Evolutionary conservation across 2,113 vertebrate genomes (phyloP).

Genomic region (Hepsetus odoe): DNA sequence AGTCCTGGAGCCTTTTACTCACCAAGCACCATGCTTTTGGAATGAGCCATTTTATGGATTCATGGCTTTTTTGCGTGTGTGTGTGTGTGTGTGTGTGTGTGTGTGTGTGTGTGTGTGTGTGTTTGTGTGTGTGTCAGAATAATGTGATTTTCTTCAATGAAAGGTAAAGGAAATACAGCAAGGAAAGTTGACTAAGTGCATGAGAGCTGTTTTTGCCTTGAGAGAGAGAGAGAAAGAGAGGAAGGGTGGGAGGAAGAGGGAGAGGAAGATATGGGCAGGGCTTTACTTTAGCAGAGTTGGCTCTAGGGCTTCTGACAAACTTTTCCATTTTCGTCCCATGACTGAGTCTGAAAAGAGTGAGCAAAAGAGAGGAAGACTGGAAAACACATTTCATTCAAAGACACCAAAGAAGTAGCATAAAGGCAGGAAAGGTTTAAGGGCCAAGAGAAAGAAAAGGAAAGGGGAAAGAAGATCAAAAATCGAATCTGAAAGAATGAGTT

Average conservation of each 20-base stretch:
- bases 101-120: no score
- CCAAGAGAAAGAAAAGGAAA: not conserved
- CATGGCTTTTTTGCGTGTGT: no score
- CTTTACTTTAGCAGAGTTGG: conserved; percentile 11
- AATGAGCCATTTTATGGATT: no score
- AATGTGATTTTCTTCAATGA: not conserved
- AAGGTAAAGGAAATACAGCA: no score
- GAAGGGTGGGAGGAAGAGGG: conserved; percentile 8
- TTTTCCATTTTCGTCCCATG: conserved; percentile 22
- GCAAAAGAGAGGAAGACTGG: not conserved
- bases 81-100: not conserved
- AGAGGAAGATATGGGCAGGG: conserved; percentile 41
- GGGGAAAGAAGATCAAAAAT: not conserved
- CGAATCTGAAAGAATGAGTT: not conserved
- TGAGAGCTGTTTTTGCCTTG: not conserved
- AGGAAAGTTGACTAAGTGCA: no score
- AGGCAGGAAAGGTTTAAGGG: not conserved
- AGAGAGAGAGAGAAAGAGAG: conserved; percentile 2
- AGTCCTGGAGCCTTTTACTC: not conserved
- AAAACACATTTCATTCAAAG: not conserved
- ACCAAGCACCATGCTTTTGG: not conserved
- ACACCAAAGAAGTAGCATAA: not conserved
- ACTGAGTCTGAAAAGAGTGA: not conserved
- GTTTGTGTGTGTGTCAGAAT: no score
- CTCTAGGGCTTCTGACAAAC: conserved; percentile 14